Evolutionary conservation across 2,113 vertebrate genomes (phyloP).

Genomic region (Proterorhinus semilunaris): DNA sequence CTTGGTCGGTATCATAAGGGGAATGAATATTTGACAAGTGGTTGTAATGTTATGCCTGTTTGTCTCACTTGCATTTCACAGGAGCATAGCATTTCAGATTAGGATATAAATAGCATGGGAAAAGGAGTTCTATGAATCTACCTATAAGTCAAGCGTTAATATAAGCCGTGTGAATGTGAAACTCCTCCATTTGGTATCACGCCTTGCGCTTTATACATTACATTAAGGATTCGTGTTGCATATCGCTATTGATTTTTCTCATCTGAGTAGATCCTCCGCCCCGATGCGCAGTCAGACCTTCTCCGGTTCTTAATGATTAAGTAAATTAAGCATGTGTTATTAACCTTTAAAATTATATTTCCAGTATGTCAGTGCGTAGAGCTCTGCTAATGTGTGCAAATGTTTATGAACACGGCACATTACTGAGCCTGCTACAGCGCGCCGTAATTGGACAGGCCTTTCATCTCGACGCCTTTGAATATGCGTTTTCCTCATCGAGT

Average conservation of each 20-base stretch:
- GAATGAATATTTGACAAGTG: not conserved
- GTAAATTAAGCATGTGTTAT: constrained; percentile 21
- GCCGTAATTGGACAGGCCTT: constrained; percentile 60
- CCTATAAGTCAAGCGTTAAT: not conserved
- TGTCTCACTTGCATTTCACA: not conserved
- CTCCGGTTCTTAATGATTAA: constrained; percentile 26
- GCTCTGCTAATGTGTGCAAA: constrained; percentile 54
- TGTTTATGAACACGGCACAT: constrained; percentile 57
- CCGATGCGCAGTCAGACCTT: constrained; percentile 21
- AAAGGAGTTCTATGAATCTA: not conserved
- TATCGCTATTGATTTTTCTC: constrained; percentile 7
- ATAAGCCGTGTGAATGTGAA: not conserved
- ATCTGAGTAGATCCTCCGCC: not conserved
- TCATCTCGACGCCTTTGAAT: constrained; percentile 60
- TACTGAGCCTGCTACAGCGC: constrained; percentile 40
- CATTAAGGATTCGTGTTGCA: not conserved
- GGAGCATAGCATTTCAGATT: not conserved
- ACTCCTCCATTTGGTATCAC: not conserved
- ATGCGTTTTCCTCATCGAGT: constrained; percentile 50
- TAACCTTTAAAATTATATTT: constrained; percentile 18
- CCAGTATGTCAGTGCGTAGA: constrained; percentile 5
- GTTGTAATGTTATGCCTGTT: not conserved
- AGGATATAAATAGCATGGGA: not conserved
- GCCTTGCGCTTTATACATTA: constrained; percentile 1
- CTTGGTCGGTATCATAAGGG: not conserved